Evolutionary conservation across 2,888 invertebrate species (phyloP).

Genomic region (Lysandra coridon): DNA sequence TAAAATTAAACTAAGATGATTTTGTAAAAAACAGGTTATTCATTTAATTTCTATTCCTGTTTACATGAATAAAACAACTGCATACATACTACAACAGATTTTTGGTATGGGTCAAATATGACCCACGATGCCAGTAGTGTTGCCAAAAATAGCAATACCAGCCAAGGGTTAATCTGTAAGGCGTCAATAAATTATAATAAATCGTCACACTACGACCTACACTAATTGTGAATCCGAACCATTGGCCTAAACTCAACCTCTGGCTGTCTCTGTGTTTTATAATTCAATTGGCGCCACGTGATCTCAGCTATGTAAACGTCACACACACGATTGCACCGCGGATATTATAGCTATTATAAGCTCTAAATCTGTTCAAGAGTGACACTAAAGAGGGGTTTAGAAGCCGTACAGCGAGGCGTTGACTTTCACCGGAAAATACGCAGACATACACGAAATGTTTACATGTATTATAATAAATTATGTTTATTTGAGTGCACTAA

Average conservation of each 20-base stretch:
- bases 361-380: slow-evolving; percentile 8
- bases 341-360: background rate
- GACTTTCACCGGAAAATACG: slow-evolving; percentile 11
- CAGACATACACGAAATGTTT: background rate
- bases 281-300: slow-evolving; percentile 16
- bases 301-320: background rate
- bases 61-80: too few species aligned
- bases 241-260: slow-evolving; percentile 26
- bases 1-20: too few species aligned
- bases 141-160: too few species aligned
- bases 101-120: too few species aligned
- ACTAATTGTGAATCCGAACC: slow-evolving; percentile 4
- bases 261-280: slow-evolving; percentile 1
- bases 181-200: background rate
- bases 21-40: too few species aligned
- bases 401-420: background rate
- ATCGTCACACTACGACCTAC: background rate
- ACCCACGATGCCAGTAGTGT: too few species aligned
- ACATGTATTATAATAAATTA: slow-evolving; percentile 6
- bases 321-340: slow-evolving; percentile 9
- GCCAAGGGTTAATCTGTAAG: too few species aligned
- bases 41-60: too few species aligned
- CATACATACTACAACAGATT: too few species aligned
- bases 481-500: background rate
- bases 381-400: slow-evolving; percentile 5